phyloP scores from a whole-genome alignment of 2,888 invertebrate genomes.

The Resseliella maxima region DNA sequence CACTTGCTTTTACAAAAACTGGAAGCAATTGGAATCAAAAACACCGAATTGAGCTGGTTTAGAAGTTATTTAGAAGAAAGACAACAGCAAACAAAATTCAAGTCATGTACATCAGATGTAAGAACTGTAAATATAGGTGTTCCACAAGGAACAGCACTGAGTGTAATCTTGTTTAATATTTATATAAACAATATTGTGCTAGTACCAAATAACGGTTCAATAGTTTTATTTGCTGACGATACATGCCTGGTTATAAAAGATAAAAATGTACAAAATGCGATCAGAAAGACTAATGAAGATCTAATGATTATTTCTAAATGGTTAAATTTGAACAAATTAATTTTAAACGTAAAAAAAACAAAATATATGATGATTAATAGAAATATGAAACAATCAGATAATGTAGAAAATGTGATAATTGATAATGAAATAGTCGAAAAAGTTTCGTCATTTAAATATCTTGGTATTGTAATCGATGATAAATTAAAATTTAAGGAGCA shows the following conservation, averaged over 20 bases:
- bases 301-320: neutral
- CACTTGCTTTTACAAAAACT: neutral
- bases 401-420: neutral
- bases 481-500: neutral
- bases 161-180: slow-evolving; percentile 3
- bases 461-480: neutral
- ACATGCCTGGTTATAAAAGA: neutral
- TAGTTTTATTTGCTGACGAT: neutral
- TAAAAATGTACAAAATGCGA: neutral
- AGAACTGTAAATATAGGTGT: neutral
- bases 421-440: neutral
- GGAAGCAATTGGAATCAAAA: neutral
- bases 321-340: neutral
- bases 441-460: neutral
- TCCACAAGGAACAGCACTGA: neutral
- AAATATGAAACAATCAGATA: neutral
- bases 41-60: neutral
- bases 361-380: neutral
- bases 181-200: neutral
- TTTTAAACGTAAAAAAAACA: neutral
- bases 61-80: neutral
- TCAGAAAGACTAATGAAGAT: neutral
- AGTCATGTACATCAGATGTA: neutral
- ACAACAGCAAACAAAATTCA: neutral
- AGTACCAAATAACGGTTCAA: neutral